phyloP scores from a whole-genome alignment of 2,888 invertebrate genomes.

The Ochlodes sylvanus region DNA sequence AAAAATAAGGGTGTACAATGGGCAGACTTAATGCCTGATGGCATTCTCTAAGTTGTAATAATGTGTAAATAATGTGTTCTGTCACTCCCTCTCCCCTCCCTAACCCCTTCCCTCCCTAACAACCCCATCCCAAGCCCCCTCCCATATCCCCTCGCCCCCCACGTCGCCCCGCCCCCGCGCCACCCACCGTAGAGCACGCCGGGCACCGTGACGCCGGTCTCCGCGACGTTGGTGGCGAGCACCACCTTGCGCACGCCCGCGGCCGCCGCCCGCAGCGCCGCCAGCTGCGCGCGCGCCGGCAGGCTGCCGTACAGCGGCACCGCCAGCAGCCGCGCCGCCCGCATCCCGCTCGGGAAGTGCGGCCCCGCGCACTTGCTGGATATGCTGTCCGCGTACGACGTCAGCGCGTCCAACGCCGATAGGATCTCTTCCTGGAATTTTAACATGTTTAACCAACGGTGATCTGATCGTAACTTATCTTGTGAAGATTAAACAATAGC shows the following conservation, averaged over 20 bases:
- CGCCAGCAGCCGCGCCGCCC: slow-evolving; percentile 84
- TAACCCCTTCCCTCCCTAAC: too few relatives aligned
- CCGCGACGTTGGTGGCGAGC: slow-evolving; percentile 98
- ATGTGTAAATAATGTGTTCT: too few relatives aligned
- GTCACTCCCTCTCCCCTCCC: too few relatives aligned
- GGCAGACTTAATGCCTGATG: too few relatives aligned
- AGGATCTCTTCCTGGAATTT: slow-evolving; percentile 95
- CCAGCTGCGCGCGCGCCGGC: slow-evolving; percentile 77
- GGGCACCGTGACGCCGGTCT: slow-evolving; percentile 97
- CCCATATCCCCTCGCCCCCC: too few relatives aligned
- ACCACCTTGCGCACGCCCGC: slow-evolving; percentile 94
- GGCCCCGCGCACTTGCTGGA: slow-evolving; percentile 78
- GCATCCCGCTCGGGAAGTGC: slow-evolving; percentile 66
- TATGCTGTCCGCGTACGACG: slow-evolving; percentile 83
- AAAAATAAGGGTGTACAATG: too few relatives aligned
- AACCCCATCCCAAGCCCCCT: too few relatives aligned
- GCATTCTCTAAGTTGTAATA: too few relatives aligned
- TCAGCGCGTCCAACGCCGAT: slow-evolving; percentile 87
- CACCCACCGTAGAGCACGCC: slow-evolving; percentile 94
- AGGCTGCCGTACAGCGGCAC: slow-evolving; percentile 97
- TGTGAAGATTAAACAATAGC: too few relatives aligned
- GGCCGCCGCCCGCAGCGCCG: slow-evolving; percentile 91
- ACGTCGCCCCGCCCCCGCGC: too few relatives aligned
- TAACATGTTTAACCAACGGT: too few relatives aligned
- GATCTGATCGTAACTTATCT: too few relatives aligned